phyloP scores from a whole-genome alignment of 1,140 invertebrate genomes.

The Trichonephila inaurata region DNA sequence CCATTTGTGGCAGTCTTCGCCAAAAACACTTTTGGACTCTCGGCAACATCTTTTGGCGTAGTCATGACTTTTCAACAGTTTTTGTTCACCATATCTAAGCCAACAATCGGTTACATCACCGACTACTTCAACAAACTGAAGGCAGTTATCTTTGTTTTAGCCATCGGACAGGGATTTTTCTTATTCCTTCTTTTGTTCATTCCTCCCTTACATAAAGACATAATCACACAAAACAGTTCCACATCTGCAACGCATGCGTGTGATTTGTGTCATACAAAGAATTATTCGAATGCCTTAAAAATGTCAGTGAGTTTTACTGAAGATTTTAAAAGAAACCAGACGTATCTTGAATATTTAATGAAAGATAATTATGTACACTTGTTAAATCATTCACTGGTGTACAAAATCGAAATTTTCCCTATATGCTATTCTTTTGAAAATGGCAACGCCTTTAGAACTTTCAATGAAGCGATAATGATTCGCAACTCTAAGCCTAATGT shows the following conservation, averaged over 20 bases:
- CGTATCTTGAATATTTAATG: neutral
- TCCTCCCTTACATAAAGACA: neutral
- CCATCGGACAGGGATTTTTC: neutral
- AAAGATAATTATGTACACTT: neutral
- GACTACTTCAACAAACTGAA: constrained; percentile 43
- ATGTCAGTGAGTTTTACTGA: neutral
- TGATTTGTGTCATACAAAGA: neutral
- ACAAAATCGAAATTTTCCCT: neutral
- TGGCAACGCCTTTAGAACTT: neutral
- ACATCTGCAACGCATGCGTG: neutral
- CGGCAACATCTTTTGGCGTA: neutral
- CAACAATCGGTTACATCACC: neutral
- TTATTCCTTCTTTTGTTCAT: neutral
- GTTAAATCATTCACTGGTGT: neutral
- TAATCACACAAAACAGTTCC: neutral
- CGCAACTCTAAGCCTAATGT: neutral
- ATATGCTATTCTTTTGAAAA: neutral
- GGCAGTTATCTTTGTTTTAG: neutral
- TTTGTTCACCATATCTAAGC: neutral
- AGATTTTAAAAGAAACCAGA: neutral
- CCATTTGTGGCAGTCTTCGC: neutral
- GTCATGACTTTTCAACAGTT: constrained; percentile 32
- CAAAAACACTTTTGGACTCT: neutral
- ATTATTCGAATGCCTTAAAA: neutral
- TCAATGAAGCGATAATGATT: neutral